These are phyloP conservation scores for Promerops cafer DNA, from an alignment of 2,113 vertebrate species.

Conservation along the genomic window DNA sequence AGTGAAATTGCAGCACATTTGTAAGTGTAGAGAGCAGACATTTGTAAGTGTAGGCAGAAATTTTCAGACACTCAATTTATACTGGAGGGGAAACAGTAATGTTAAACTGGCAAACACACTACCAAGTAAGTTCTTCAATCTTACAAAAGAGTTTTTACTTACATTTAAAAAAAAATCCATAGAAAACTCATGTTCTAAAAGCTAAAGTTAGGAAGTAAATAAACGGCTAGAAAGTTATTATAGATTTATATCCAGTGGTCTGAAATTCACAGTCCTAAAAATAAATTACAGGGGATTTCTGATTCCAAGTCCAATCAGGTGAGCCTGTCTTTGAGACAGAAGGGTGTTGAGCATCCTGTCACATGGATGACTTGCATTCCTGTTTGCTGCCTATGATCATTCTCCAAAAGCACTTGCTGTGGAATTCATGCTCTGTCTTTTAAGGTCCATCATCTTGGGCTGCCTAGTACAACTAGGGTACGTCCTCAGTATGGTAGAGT, in stretches of 20 bases:
- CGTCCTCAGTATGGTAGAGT: not conserved
- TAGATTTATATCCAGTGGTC: not conserved
- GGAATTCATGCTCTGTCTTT: not conserved
- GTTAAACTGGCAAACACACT: not conserved
- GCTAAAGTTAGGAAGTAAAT: not conserved
- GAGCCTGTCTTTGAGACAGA: not conserved
- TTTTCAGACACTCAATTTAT: not conserved
- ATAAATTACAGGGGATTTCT: not conserved
- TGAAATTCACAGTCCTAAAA: not conserved
- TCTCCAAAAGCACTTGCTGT: not conserved
- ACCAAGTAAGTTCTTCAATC: not conserved
- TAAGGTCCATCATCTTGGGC: not conserved
- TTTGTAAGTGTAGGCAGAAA: not conserved
- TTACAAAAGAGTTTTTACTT: not conserved
- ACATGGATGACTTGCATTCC: fast-evolving
- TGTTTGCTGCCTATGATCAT: fast-evolving
- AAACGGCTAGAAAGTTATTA: not conserved
- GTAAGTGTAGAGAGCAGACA: not conserved
- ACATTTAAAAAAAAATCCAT: not conserved
- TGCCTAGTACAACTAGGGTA: not conserved
- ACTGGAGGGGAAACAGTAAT: not conserved
- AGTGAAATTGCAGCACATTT: not conserved
- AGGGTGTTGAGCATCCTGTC: not conserved
- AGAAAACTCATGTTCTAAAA: not conserved
- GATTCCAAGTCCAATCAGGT: not conserved